A percentile compares a stretch with the other conserved stretches of the same genome.
Conservation (phyloP, 53 echinoderm and acorn worm species). For the Paracentrotus lividus region DNA sequence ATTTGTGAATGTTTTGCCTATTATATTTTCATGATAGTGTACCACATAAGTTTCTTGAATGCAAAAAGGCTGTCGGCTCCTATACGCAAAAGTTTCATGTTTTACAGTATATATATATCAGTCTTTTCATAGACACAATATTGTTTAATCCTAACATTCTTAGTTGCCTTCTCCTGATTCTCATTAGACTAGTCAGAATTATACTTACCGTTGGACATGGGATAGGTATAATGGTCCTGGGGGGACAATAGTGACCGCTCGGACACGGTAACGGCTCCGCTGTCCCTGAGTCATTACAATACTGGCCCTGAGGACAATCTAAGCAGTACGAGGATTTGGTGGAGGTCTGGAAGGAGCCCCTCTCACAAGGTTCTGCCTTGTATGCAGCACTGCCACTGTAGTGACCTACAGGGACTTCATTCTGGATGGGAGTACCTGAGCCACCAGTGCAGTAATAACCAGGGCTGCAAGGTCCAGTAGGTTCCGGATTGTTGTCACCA, state of each 20-base stretch:
- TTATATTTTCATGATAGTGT: no score
- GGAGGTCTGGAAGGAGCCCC: slow-evolving; percentile 92
- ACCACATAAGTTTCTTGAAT: no score
- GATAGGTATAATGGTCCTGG: slow-evolving; percentile 80
- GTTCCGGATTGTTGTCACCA: slow-evolving; percentile 97
- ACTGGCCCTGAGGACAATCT: slow-evolving; percentile 89
- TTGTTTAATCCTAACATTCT: no score
- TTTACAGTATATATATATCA: no score
- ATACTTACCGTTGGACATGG: slow-evolving; percentile 86
- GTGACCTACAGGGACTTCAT: slow-evolving; percentile 85
- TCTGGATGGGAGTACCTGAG: slow-evolving; percentile 86
- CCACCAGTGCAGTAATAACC: slow-evolving; percentile 98
- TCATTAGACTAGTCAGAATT: no score
- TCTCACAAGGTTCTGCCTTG: slow-evolving; percentile 96
- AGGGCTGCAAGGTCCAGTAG: slow-evolving; percentile 92
- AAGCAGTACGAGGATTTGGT: slow-evolving; percentile 84
- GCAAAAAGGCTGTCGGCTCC: no score
- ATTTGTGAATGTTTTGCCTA: no score
- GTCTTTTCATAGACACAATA: no score
- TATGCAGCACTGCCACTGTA: slow-evolving; percentile 86
- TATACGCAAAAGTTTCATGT: no score
- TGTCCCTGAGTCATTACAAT: slow-evolving; percentile 91
- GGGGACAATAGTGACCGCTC: slow-evolving; percentile 83
- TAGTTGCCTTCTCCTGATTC: no score
- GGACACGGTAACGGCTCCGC: slow-evolving; percentile 78